A percentile compares a stretch with the other conserved stretches of the same genome.
Conservation (phyloP, 2,113 vertebrate genomes). For the Lycocorax pyrrhopterus region DNA sequence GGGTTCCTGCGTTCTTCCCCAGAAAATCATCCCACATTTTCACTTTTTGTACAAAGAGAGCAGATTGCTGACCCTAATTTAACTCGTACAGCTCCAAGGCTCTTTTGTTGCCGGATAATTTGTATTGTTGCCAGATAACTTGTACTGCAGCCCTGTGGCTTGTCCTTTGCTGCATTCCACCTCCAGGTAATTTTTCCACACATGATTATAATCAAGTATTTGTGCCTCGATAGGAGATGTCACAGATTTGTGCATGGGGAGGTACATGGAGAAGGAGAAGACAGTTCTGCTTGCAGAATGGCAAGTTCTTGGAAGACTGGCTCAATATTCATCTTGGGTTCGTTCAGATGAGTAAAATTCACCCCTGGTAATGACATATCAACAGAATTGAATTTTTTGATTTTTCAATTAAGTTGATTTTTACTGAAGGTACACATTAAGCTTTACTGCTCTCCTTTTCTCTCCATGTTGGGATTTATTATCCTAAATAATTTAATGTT, state of each 20-base stretch:
- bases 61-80: background rate
- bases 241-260: fast-evolving
- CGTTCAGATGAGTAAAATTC: background rate
- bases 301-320: background rate
- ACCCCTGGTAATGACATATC: background rate
- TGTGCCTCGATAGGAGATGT: background rate
- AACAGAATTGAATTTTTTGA: background rate
- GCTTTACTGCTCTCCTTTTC: background rate
- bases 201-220: fast-evolving
- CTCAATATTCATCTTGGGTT: background rate
- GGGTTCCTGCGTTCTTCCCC: background rate
- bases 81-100: background rate
- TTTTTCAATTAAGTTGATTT: background rate
- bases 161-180: background rate
- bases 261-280: background rate
- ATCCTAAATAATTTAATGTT: background rate
- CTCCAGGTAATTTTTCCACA: background rate
- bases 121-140: background rate
- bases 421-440: background rate
- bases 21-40: background rate
- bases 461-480: background rate
- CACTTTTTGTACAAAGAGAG: background rate
- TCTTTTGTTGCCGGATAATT: background rate
- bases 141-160: background rate
- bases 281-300: background rate